Evolutionary conservation across 2,113 vertebrate genomes (phyloP), one percentile per base, ranked within the genome.

Genomic region (Rhineura floridana): DNA sequence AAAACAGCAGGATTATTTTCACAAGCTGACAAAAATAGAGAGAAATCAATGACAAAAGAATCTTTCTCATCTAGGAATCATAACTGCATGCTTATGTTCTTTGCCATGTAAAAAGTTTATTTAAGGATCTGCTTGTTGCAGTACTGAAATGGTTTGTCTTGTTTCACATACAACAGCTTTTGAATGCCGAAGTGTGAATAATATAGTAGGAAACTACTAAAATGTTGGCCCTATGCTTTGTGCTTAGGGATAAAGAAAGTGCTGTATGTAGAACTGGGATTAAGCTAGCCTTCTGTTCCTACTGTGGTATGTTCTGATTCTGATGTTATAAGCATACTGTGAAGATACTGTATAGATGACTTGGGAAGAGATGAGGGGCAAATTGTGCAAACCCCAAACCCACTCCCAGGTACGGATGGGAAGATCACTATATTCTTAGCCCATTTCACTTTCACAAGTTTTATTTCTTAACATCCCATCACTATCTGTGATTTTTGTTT

Each of bases 1-100:
- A 17, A 62, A 93, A 94, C 46, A 89, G 88, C 85, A 82, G 62
- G 90, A 84, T 92, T 91, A 88, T 83, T 91, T 91, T 87, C 89
- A 90, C 19, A 91, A 39, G 90, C 87, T 55, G 77, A 89, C 88
- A 96, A 93, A 93, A 95, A 93, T 84, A 88, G 85, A 67, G 59
- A 6, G 33, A 44, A 67, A 2, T 78, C 82, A 86, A 85, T 65
- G 23, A 33, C 91, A 23, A 39, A 84, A 91, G 85, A 91, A 86
- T 33, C 8, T 44, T 59, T 89, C 75, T 84, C 81, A 87, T 83
- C 10, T 21, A 55, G 85, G 69, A 91, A 87, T 48, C 86, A 28
- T 81, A 81, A 84, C 4, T 0, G 0, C 83, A 2, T 92, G 78
- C 89, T 94, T 93, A 85, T 91, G 46, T 91, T 55, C 91, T 81